Conservation (phyloP, 2,113 vertebrate species). For the Tricholaema leucomelas region DNA sequence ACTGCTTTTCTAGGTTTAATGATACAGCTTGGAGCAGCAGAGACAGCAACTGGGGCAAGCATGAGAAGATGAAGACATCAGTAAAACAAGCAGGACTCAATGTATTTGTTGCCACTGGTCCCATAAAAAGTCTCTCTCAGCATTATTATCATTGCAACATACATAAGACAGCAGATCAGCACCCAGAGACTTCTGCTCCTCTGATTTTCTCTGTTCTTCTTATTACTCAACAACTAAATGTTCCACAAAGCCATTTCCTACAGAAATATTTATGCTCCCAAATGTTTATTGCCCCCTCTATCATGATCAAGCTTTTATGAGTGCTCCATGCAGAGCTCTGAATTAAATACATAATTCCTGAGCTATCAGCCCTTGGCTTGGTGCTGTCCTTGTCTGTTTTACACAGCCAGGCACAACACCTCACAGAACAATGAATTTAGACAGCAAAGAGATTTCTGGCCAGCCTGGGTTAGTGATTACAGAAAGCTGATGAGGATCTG, state of each 20-base stretch:
- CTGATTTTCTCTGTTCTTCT: conserved; percentile 61
- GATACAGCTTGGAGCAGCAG: conserved; percentile 1
- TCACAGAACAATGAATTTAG: neutral
- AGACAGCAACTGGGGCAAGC: neutral
- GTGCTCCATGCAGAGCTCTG: conserved; percentile 54
- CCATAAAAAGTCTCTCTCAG: conserved; percentile 39
- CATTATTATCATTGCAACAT: conserved; percentile 13
- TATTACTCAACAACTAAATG: conserved; percentile 69
- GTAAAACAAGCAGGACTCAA: neutral
- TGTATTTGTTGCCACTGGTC: neutral
- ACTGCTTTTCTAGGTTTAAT: neutral
- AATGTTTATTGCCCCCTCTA: conserved; percentile 70
- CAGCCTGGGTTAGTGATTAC: neutral
- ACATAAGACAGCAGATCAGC: conserved; percentile 34
- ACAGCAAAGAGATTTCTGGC: conserved; percentile 33
- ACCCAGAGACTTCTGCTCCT: conserved; percentile 52
- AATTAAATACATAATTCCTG: conserved; percentile 72
- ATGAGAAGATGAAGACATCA: neutral
- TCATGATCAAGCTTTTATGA: conserved; percentile 73
- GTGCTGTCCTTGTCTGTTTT: conserved; percentile 46
- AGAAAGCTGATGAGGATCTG: neutral
- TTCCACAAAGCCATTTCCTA: conserved; percentile 71
- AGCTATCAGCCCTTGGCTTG: neutral
- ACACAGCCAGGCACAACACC: neutral
- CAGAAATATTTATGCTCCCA: conserved; percentile 70